Evolutionary conservation across 1,140 invertebrate genomes (phyloP).

Genomic region (Euura saliciscinereae): DNA sequence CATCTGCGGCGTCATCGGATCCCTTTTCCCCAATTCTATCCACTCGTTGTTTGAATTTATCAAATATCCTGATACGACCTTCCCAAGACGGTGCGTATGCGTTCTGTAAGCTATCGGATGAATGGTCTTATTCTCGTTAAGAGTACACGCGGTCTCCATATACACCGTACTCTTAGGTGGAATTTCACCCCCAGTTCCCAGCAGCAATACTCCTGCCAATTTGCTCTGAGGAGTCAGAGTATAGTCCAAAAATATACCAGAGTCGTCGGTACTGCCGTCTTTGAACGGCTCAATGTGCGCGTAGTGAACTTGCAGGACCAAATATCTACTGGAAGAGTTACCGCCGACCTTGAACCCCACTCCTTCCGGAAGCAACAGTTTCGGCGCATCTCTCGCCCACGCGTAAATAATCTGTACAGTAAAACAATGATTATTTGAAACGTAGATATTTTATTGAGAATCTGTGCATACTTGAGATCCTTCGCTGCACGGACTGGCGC

Average conservation of each 20-base stretch:
- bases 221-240: constrained; percentile 75
- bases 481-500: constrained; percentile 71
- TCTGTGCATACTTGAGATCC: constrained; percentile 69
- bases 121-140: constrained; percentile 82
- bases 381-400: constrained; percentile 95
- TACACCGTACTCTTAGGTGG: constrained; percentile 73
- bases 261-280: constrained; percentile 80
- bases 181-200: constrained; percentile 84
- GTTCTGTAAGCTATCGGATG: constrained; percentile 95
- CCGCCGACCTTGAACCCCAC: constrained; percentile 82
- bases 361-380: constrained; percentile 81
- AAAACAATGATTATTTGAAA: constrained; percentile 20
- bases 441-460: constrained; percentile 9
- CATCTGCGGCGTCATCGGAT: constrained; percentile 94
- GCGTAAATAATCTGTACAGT: constrained; percentile 86
- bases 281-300: constrained; percentile 73
- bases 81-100: constrained; percentile 90
- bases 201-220: constrained; percentile 84
- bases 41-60: constrained; percentile 74
- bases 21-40: constrained; percentile 86
- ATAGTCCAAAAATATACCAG: constrained; percentile 80
- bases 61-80: constrained; percentile 87
- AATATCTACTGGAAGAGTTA: constrained; percentile 74
- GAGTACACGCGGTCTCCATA: constrained; percentile 87
- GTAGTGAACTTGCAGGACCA: constrained; percentile 95